Base-by-base conservation (phyloP, 2,797 vertebrate genomes). In the Micromesistius poutassou region DNA sequence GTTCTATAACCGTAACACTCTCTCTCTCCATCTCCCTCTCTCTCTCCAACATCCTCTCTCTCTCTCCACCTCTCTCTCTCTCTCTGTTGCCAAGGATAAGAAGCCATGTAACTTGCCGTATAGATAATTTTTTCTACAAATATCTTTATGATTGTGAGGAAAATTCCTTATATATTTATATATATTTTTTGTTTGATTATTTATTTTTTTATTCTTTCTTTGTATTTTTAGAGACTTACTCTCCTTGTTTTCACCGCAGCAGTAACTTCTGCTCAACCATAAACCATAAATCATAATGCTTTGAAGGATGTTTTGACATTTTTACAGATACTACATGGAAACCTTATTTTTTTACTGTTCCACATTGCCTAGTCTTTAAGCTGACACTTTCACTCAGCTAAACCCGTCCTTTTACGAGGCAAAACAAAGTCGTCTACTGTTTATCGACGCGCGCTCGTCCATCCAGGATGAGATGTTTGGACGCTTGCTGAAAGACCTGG, bases 301-400 rank as follows among this genome's bases (percentile, higher is more conserved):
- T 77, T 92, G 90, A 92, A 80, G 90, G 89, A 94, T 88, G 80
- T 76, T 83, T 90, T 93, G 90, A 76, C 91, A 92, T 78, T 90
- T 94, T 93, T 91, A 93, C 81, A 74, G 74, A 87, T 85, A 83
- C 91, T 85, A 78, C 80, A 84, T 78, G 83, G 89, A 92, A 93
- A 93, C 83, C 79, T 82, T 90, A 88, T 89, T 85, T 91, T 70
- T 88, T 94, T 91, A 94, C 89, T 87, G 79, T 89, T 89, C 89
- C 81, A 78, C 79, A 77, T 83, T 86, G 80, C 30, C 74, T 77
- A 73, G 78, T 85, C 73, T 82, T 86, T 82, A 79, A 80, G 42
- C 72, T 42, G 78, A 85, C 76, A 30, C 71, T 90, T 85, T 80
- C 78, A 82, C 82, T 87, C 80, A 85, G 83, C 78, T 85, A 74